Evolutionary conservation across 2,797 vertebrate species (phyloP).

Genomic region (Mus caroli): DNA sequence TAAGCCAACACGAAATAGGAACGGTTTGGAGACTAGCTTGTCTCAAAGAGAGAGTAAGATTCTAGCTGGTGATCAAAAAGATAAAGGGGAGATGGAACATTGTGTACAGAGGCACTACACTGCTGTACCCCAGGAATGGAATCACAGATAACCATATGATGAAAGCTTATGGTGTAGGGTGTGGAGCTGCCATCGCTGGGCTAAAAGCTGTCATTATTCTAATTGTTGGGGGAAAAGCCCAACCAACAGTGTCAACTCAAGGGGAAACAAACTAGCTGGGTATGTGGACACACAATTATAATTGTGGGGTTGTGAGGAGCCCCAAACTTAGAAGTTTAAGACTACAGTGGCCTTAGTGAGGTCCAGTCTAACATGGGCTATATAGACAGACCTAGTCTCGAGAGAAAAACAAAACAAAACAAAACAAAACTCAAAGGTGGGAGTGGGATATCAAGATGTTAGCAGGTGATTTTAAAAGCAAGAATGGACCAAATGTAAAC

Average conservation of each 20-base stretch:
- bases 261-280: not conserved
- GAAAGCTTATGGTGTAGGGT: fast-evolving
- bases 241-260: not conserved
- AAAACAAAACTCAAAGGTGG: not conserved
- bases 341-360: not conserved
- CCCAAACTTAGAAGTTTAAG: not conserved
- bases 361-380: not conserved
- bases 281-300: not conserved
- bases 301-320: not conserved
- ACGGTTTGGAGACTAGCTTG: not conserved
- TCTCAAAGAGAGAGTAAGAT: not conserved
- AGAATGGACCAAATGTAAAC: not conserved
- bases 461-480: slow-evolving; percentile 32
- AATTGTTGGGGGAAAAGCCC: not conserved
- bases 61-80: not conserved
- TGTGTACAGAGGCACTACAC: not conserved
- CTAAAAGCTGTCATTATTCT: not conserved
- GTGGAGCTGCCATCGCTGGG: too few relatives aligned
- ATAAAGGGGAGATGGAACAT: not conserved
- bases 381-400: not conserved
- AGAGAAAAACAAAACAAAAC: not conserved
- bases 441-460: not conserved
- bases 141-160: not conserved
- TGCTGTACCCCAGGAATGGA: too few relatives aligned
- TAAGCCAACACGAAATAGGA: not conserved